These are phyloP conservation scores for Zoanthus solanderi DNA, from an alignment of 92 coral and sea anemone species.

Conservation along the genomic window DNA sequence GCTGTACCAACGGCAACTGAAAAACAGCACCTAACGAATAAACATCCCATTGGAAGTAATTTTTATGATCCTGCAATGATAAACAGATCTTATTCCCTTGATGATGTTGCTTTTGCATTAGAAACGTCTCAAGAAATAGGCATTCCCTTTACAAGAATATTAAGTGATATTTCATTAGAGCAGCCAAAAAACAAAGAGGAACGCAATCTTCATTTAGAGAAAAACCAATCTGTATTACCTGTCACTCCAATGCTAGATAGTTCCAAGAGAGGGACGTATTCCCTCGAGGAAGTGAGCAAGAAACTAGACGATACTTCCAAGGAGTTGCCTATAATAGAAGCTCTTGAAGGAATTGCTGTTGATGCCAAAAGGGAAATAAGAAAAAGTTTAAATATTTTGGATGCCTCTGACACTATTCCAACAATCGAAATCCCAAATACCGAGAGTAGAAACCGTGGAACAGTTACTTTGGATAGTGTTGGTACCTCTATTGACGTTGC, in stretches of 20 bases:
- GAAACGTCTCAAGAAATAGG: constrained; percentile 77
- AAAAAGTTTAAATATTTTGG: constrained; percentile 43
- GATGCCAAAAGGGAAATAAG: constrained; percentile 56
- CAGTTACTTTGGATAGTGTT: constrained; percentile 81
- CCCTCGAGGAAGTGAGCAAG: constrained; percentile 65
- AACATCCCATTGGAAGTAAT: not conserved
- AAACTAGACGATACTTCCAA: constrained; percentile 53
- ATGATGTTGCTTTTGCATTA: constrained; percentile 88
- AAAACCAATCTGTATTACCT: not conserved
- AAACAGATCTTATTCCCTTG: constrained; percentile 74
- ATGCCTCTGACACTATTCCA: not conserved
- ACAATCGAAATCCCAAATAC: not conserved
- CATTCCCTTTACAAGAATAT: constrained; percentile 64
- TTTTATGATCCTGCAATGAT: constrained; percentile 42
- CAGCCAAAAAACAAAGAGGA: not conserved
- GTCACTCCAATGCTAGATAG: not conserved
- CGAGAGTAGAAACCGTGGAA: constrained; percentile 62
- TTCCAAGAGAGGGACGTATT: constrained; percentile 74
- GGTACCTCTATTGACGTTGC: constrained; percentile 73
- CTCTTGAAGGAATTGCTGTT: constrained; percentile 22
- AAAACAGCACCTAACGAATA: not conserved
- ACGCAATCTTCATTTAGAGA: not conserved
- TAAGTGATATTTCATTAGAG: constrained; percentile 63
- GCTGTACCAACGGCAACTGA: not conserved
- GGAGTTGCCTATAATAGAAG: constrained; percentile 40